A percentile compares a stretch with the other conserved stretches of the same genome.
phyloP scores from a whole-genome alignment of 2,797 vertebrate genomes.

The Rachycentron canadum region DNA sequence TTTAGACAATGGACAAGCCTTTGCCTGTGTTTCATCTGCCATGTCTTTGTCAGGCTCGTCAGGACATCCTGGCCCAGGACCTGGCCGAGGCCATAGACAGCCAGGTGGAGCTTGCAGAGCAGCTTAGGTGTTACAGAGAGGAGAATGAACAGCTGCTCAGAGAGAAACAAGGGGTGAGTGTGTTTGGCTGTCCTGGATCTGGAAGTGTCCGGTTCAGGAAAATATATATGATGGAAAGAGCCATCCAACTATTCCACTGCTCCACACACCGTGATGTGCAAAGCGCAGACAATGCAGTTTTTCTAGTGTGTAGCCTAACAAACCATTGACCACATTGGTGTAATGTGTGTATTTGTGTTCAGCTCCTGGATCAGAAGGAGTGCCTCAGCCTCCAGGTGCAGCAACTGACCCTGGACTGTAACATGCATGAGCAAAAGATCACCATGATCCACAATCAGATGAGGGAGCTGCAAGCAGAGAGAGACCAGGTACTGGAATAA shows the following conservation, averaged over 20 bases:
- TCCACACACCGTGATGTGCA: background rate
- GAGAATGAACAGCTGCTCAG: slow-evolving; percentile 81
- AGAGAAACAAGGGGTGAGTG: slow-evolving; percentile 82
- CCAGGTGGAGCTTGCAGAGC: slow-evolving; percentile 86
- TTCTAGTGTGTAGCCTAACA: background rate
- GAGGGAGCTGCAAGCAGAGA: slow-evolving; percentile 89
- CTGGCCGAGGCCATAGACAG: slow-evolving; percentile 87
- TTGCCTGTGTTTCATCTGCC: slow-evolving; percentile 1
- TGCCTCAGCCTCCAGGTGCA: slow-evolving; percentile 84
- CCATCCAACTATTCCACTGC: background rate
- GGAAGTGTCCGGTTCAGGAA: slow-evolving; percentile 9
- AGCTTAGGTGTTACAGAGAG: slow-evolving; percentile 84
- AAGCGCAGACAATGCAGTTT: too few relatives aligned
- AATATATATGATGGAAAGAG: background rate
- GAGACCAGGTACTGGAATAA: slow-evolving; percentile 85
- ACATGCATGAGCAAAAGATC: slow-evolving; percentile 88
- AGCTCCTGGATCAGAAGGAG: slow-evolving; percentile 90
- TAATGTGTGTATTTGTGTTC: background rate
- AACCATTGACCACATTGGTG: background rate
- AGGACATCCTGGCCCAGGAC: slow-evolving; percentile 89
- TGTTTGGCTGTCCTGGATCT: background rate
- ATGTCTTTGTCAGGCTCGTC: slow-evolving; percentile 79
- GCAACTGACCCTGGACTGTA: slow-evolving; percentile 87
- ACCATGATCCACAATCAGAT: slow-evolving; percentile 86
- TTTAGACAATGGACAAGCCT: background rate